phyloP scores from a whole-genome alignment of 1,140 invertebrate species.

The Saccostrea cuccullata region DNA sequence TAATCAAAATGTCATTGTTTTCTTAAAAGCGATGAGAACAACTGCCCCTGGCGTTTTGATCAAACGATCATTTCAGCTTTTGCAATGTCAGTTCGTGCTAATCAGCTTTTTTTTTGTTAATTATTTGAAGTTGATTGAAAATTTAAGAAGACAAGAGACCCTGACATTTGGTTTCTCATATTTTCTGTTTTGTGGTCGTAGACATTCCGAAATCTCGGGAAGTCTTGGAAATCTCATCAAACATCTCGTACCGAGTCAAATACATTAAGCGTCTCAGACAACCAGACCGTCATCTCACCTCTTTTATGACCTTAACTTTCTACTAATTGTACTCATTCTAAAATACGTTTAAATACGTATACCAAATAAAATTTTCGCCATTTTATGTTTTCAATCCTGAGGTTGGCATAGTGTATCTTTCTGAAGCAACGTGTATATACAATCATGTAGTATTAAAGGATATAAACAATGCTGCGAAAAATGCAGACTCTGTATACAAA shows the following conservation, averaged over 20 bases:
- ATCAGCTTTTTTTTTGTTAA: background rate
- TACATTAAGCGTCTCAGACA: no score
- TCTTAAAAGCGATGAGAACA: background rate
- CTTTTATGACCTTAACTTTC: background rate
- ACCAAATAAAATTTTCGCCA: no score
- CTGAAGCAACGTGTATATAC: no score
- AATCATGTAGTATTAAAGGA: background rate
- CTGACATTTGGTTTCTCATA: background rate
- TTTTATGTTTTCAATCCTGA: no score
- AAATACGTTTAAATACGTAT: no score
- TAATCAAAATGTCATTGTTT: background rate
- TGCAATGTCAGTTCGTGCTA: constrained; percentile 17
- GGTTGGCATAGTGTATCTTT: no score
- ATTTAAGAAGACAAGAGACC: background rate
- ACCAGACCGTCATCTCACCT: background rate
- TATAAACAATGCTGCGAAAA: background rate
- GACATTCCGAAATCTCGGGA: background rate
- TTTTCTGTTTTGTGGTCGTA: background rate
- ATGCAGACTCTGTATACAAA: background rate
- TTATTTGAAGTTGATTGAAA: constrained; percentile 9
- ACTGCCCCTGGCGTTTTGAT: background rate
- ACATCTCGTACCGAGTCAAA: background rate
- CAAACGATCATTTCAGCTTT: background rate
- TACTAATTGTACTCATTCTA: no score
- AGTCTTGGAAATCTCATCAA: background rate